A percentile compares a stretch with the other conserved stretches of the same genome.
phyloP scores from a whole-genome alignment of 30 jellyfish, hydroid and myxozoan genomes.

The Clytia hemisphaerica region DNA sequence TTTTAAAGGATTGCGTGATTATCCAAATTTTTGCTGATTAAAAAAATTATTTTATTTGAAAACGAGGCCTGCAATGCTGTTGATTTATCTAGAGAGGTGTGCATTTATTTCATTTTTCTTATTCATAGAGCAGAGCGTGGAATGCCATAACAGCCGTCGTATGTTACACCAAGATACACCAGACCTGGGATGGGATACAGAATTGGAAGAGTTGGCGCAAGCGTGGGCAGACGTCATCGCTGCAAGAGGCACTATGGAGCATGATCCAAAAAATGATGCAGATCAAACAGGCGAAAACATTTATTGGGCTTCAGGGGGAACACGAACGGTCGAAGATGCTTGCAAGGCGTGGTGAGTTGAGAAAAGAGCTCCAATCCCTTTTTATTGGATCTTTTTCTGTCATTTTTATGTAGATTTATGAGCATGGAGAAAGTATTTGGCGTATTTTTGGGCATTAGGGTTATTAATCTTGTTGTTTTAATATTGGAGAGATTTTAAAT shows the following conservation, averaged over 20 bases:
- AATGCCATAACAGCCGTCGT: neutral
- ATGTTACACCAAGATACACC: neutral
- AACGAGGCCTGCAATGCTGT: no score
- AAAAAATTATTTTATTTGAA: no score
- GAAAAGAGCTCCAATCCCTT: no score
- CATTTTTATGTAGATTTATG: neutral
- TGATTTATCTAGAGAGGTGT: no score
- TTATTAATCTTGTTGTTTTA: no score
- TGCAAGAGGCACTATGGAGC: neutral
- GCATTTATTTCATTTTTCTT: no score
- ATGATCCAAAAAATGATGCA: neutral
- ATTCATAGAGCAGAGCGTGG: no score
- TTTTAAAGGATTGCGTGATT: no score
- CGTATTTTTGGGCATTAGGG: no score
- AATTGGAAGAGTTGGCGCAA: neutral
- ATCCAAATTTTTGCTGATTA: no score
- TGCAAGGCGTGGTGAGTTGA: neutral
- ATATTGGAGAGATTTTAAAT: no score
- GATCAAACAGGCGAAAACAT: neutral
- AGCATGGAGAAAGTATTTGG: no score
- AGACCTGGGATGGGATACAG: neutral
- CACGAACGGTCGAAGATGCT: neutral
- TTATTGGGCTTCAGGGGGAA: neutral
- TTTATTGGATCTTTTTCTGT: neutral
- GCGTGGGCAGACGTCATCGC: neutral